Evolutionary conservation across 2,888 invertebrate genomes (phyloP), one percentile per base, ranked within the genome.

Genomic region (Fragum whitleyi): DNA sequence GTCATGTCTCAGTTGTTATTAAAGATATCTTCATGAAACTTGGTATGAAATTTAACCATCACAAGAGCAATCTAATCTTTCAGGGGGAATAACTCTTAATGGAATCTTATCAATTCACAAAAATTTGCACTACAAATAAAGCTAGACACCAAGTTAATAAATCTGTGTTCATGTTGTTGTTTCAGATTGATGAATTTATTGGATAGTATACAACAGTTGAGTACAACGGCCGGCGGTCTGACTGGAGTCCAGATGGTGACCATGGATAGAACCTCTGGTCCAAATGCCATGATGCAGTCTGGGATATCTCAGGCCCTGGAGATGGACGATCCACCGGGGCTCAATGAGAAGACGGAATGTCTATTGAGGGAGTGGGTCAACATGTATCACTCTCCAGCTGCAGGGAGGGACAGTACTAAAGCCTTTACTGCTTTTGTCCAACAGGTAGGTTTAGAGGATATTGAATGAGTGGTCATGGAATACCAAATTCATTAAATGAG

Each of bases 301-400:
- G 98, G 98, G 80, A 97, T 98, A 92, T 95, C 97, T 87, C 94
- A 96, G 95, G 97, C 97, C 42, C 96, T 97, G 78, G 98, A 98
- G 90, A 97, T 96, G 90, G 97, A 97, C 91, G 99, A 99, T 94
- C 98, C 98, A 1, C 97, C 97, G 0, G 98, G 98, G 28, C 95
- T 99, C 59, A 96, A 97, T 90, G 99, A 98, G 92, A 99, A 98
- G 94, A 98, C 98, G 0, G 99, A 99, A 94, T 97, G 95, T 90
- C 95, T 99, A 16, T 95, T 99, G 47, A 96, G 98, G 28, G 99
- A 99, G 92, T 99, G 99, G 99, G 97, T 99, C 21, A 96, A 96
- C 81, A 96, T 98, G 91, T 97, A 97, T 90, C 96, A 98, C 85
- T 92, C 92, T 11, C 92, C 93, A 0, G 91, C 97, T 0, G 96